These are phyloP conservation scores for Balanococcus diminutus DNA, from an alignment of 2,888 invertebrate genomes.

Conservation along the genomic window DNA sequence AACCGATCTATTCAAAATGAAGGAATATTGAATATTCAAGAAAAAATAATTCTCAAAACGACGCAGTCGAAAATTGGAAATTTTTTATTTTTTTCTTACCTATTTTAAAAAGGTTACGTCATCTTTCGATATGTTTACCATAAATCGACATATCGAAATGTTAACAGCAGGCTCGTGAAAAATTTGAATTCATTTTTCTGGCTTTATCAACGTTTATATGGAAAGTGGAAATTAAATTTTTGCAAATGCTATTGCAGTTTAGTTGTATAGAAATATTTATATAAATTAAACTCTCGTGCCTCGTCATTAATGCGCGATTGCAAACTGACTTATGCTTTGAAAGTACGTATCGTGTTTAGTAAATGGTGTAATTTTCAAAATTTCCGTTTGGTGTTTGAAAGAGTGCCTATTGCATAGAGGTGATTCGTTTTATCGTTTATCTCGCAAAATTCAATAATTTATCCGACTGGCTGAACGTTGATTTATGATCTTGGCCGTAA, in stretches of 20 bases:
- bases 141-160: constrained; percentile 19
- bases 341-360: constrained; percentile 8
- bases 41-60: too few relatives aligned
- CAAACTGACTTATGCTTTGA: not conserved
- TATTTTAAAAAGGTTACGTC: constrained; percentile 10
- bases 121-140: constrained; percentile 32
- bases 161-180: not conserved
- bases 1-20: too few relatives aligned
- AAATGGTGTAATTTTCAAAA: not conserved
- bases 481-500: not conserved
- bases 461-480: not conserved
- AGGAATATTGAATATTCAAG: too few relatives aligned
- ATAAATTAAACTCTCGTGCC: not conserved
- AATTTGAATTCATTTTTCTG: constrained; percentile 41
- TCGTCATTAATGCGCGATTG: constrained; percentile 15
- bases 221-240: constrained; percentile 25
- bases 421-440: constrained; percentile 15
- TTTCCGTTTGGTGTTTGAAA: constrained; percentile 10
- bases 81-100: not conserved
- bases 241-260: not conserved
- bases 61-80: not conserved
- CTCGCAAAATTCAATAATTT: not conserved
- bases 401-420: not conserved
- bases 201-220: constrained; percentile 21
- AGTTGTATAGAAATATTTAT: not conserved